These are phyloP conservation scores for Drosophila austrosaltans DNA, from an alignment of 2,888 invertebrate genomes.

Conservation along the genomic window DNA sequence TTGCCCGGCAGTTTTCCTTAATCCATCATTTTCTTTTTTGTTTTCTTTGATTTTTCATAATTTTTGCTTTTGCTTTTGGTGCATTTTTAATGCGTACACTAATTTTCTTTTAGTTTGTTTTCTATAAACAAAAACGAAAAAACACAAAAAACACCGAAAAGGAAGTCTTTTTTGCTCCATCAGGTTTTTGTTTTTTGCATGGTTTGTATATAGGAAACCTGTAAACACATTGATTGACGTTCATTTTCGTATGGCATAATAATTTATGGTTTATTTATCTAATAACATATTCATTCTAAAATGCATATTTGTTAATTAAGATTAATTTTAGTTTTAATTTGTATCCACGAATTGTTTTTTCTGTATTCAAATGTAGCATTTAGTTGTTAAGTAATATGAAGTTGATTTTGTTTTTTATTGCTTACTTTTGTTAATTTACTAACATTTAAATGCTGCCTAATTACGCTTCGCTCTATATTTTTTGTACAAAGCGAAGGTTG, in stretches of 20 bases:
- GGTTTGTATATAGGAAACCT: constrained; percentile 18
- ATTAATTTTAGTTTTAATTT: neutral
- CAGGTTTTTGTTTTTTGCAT: constrained; percentile 12
- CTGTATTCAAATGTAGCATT: constrained; percentile 9
- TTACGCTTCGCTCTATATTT: constrained; percentile 65
- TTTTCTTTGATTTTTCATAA: constrained; percentile 2
- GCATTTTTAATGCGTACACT: constrained; percentile 32
- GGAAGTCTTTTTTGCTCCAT: constrained; percentile 27
- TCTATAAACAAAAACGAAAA: constrained; percentile 1
- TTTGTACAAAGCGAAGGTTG: constrained; percentile 29
- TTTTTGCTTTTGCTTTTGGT: constrained; percentile 8
- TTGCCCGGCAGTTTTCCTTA: neutral
- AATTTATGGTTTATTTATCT: constrained; percentile 1
- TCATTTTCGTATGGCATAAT: neutral
- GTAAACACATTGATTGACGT: constrained; percentile 24
- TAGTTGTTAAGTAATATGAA: constrained; percentile 38
- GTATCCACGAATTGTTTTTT: too few relatives aligned
- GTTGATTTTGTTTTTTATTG: constrained; percentile 50
- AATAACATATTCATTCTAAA: neutral
- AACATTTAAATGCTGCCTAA: constrained; percentile 66
- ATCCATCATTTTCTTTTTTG: neutral
- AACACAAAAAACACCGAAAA: constrained; percentile 9
- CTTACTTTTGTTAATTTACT: constrained; percentile 64
- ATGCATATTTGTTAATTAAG: neutral
- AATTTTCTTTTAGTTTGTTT: constrained; percentile 37